Evolutionary conservation across 2,113 vertebrate species (phyloP), one percentile per base, ranked within the genome.

Genomic region (Chaetodon trifascialis): DNA sequence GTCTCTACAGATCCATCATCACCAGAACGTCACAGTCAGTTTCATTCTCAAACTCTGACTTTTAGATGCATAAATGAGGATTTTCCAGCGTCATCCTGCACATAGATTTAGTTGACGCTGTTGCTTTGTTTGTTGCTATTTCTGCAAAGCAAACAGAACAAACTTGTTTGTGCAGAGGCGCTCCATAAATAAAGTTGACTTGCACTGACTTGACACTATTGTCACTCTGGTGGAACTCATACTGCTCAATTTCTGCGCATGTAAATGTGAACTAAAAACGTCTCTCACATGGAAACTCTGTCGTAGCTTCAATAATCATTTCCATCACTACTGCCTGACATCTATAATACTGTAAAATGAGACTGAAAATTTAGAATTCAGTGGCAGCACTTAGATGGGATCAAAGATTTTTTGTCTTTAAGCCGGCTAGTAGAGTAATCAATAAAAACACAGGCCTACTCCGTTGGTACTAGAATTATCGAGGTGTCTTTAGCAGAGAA

Each of bases 101-200:
- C 34, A 23, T 36, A 60, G 47, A 64, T 82, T 69, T 36, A 23
- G 14, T 58, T 60, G 66, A 30, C 58, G 44, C 19, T 64, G 77
- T 60, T 73, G 25, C 80, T 75, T 77, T 58, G 14, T 78, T 60
- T 80, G 55, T 10, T 67, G 4, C 14, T 3, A 17, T 74, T 77
- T 47, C 21, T 76, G 67, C 49, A 49, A 80, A 77, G 42, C 21
- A 84, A 80, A 80, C 19, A 77, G 34, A 77, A 21, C 40, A 79
- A 59, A 66, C 4, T 9, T 67, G 46, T 62, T 80, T 73, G 25
- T 66, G 78, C 56, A 62, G 16, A 40, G 12, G 16, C 3, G 38
- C 14, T 62, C 15, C 38, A 70, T 80, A 76, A 84, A 90, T 73
- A 74, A 51, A 9, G 23, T 42, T 11, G 21, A 81, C 19, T 73